These are phyloP conservation scores for Turnix velox DNA, from an alignment of 2,113 vertebrate genomes.

Conservation along the genomic window DNA sequence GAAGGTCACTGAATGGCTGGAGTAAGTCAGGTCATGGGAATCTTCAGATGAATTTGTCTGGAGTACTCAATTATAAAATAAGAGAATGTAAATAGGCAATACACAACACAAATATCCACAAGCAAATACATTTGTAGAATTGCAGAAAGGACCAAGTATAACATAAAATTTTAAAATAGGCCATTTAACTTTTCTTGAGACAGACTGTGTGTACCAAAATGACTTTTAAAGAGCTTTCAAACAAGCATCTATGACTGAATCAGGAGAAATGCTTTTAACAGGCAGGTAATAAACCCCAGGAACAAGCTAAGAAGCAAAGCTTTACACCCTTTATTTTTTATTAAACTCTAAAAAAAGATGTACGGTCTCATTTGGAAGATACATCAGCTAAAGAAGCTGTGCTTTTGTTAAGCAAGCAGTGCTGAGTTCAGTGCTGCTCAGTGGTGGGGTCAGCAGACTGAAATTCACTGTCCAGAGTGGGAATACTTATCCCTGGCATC, in stretches of 20 bases:
- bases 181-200: not conserved
- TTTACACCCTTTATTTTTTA: not conserved
- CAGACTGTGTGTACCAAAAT: not conserved
- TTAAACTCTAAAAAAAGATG: not conserved
- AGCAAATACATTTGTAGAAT: not conserved
- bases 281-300: not conserved
- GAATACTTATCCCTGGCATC: fast-evolving
- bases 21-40: not conserved
- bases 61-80: not conserved
- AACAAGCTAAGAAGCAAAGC: not conserved
- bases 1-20: not conserved
- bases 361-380: not conserved
- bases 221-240: constrained; percentile 1
- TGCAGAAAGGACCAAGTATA: not conserved
- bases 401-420: not conserved
- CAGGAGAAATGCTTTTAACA: constrained; percentile 3
- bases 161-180: not conserved
- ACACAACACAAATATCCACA: not conserved
- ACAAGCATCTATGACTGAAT: not conserved
- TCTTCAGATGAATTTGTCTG: not conserved
- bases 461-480: not conserved
- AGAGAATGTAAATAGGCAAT: not conserved
- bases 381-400: not conserved
- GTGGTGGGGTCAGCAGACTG: not conserved
- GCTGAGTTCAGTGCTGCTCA: not conserved